phyloP scores from a whole-genome alignment of 2,113 vertebrate species.

The Lepus europaeus region DNA sequence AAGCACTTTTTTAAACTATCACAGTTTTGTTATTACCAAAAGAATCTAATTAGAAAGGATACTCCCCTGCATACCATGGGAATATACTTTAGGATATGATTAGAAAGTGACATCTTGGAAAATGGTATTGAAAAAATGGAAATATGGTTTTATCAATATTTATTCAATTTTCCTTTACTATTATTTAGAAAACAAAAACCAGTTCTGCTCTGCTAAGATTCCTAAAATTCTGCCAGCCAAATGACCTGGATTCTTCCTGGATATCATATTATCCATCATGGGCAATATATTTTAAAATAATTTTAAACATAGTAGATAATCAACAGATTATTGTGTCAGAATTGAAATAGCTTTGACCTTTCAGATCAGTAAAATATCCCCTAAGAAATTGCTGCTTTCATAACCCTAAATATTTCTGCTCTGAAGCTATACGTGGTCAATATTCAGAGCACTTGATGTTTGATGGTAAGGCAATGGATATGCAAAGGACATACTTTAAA shows the following conservation, averaged over 20 bases:
- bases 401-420: not conserved
- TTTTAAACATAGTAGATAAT: not conserved
- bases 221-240: not conserved
- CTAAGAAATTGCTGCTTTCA: not conserved
- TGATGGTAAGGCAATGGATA: not conserved
- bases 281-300: not conserved
- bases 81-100: not conserved
- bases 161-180: not conserved
- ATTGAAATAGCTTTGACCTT: conserved; percentile 2
- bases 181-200: not conserved
- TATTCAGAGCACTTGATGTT: not conserved
- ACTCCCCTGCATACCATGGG: not conserved
- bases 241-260: not conserved
- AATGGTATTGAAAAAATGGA: not conserved
- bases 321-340: conserved; percentile 20
- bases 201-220: not conserved
- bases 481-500: not conserved
- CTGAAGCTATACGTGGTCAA: not conserved
- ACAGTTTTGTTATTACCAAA: not conserved
- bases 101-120: not conserved
- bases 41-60: not conserved
- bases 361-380: not conserved
- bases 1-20: not conserved
- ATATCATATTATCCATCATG: not conserved
- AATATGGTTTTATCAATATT: not conserved